Percentiles rank a stretch among this genome's conserved stretches.
Conservation (phyloP, 2,888 invertebrate genomes). For the Oscheius sp. region DNA sequence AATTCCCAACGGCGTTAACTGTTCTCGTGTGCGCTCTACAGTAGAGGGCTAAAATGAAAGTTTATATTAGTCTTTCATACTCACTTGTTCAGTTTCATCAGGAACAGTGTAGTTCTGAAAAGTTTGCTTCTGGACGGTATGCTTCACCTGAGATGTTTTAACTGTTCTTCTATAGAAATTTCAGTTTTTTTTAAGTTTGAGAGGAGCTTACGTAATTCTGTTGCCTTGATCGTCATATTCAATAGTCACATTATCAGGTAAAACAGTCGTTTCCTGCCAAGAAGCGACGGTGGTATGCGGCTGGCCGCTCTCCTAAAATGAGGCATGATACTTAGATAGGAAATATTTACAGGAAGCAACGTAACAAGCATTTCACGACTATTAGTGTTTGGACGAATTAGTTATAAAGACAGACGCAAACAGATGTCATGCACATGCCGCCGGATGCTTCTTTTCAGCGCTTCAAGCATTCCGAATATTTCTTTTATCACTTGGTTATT, state of each 20-base stretch:
- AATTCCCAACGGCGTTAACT: constrained; percentile 44
- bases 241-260: constrained; percentile 62
- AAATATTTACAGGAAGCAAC: not conserved
- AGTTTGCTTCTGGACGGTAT: constrained; percentile 68
- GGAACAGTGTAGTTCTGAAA: constrained; percentile 65
- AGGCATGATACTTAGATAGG: not conserved
- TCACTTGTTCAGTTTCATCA: constrained; percentile 43
- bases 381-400: not conserved
- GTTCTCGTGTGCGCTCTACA: constrained; percentile 45
- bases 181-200: not conserved
- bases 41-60: constrained; percentile 1
- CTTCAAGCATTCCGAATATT: constrained; percentile 8
- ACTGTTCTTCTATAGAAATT: constrained; percentile 61
- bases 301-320: constrained; percentile 62
- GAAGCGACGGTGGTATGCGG: constrained; percentile 66
- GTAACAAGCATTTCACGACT: not conserved
- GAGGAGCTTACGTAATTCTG: constrained; percentile 57
- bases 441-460: constrained; percentile 19
- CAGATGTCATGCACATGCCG: not conserved
- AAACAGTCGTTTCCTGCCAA: constrained; percentile 64
- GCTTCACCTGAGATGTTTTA: constrained; percentile 66
- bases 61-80: not conserved
- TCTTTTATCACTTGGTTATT: not conserved
- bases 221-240: constrained; percentile 66
- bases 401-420: not conserved